phyloP scores from a whole-genome alignment of 2,113 vertebrate species.

The Delphinus delphis region DNA sequence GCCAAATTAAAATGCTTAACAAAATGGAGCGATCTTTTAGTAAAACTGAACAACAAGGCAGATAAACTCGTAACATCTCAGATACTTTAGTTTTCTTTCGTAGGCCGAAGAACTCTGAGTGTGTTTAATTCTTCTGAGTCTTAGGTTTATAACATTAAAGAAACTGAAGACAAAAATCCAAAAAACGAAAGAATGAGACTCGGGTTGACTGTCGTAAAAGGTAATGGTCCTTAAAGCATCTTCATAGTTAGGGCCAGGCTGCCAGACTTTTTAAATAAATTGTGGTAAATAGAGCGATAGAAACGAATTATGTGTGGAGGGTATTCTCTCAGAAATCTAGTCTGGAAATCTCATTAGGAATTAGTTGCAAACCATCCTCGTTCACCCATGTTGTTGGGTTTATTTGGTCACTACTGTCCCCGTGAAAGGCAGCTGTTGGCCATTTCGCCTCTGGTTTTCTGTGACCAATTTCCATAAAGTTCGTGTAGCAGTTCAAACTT shows the following conservation, averaged over 20 bases:
- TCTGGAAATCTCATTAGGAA: neutral
- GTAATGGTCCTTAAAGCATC: neutral
- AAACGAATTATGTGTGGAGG: neutral
- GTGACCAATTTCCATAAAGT: conserved; percentile 74
- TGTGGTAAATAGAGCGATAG: neutral
- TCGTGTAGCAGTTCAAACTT: conserved; percentile 70
- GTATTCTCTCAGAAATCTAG: neutral
- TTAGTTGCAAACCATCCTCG: neutral
- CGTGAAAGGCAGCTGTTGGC: neutral
- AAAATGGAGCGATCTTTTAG: neutral
- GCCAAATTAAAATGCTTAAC: neutral
- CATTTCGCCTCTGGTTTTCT: conserved; percentile 39
- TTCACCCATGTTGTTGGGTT: neutral
- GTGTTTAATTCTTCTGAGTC: neutral
- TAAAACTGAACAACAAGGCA: neutral
- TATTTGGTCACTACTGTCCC: neutral
- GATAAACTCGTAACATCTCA: neutral
- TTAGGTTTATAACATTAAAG: neutral
- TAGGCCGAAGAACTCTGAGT: neutral
- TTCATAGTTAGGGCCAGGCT: neutral
- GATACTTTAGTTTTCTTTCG: neutral
- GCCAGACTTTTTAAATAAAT: neutral
- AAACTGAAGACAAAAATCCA: neutral
- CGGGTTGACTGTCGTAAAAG: neutral
- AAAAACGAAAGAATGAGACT: neutral